Conservation (phyloP, 2,888 invertebrate genomes). For the Pseudococcus longispinus region DNA sequence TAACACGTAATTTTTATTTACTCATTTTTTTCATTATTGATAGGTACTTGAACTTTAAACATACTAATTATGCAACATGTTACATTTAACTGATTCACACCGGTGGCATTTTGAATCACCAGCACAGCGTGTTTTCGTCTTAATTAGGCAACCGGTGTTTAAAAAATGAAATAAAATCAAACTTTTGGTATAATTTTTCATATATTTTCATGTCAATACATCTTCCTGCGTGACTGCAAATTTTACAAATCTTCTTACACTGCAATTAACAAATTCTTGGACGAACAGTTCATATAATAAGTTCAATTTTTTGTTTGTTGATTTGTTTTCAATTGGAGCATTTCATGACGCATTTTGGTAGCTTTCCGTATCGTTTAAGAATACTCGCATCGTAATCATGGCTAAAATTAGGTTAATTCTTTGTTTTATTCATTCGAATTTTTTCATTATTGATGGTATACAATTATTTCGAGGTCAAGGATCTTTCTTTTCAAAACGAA, state of each 20-base stretch:
- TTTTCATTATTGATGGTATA: not conserved
- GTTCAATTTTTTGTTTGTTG: not conserved
- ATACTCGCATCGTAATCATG: not conserved
- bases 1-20: not conserved
- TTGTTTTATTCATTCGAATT: not conserved
- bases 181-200: not conserved
- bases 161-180: not conserved
- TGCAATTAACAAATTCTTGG: not conserved
- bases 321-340: not conserved
- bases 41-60: not conserved
- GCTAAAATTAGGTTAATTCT: not conserved
- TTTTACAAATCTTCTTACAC: not conserved
- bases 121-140: not conserved
- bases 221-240: not conserved
- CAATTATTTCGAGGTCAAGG: conserved; percentile 5
- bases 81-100: not conserved
- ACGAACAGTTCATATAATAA: not conserved
- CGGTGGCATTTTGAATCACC: not conserved
- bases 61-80: not conserved
- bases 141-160: not conserved
- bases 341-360: not conserved
- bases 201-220: not conserved
- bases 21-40: not conserved
- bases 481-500: not conserved
- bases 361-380: not conserved